Conservation (phyloP, 2,888 invertebrate species). For the Eupithecia insigniata region DNA sequence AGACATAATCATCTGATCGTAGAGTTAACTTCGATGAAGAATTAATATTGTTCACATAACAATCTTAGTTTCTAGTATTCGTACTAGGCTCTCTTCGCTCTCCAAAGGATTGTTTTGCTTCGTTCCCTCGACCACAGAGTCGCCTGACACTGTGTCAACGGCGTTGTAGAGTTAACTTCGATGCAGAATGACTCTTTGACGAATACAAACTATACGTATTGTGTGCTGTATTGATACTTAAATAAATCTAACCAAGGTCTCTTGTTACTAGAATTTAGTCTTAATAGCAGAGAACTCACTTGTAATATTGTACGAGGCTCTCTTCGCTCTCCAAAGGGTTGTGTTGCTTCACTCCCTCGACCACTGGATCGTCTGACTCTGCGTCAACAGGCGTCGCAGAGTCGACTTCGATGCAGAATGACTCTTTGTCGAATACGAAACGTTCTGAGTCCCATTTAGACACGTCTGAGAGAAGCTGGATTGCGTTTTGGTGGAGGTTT, state of each 20-base stretch:
- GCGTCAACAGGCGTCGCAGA: constrained; percentile 73
- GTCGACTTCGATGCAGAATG: constrained; percentile 81
- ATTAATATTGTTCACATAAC: constrained; percentile 83
- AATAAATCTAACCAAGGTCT: neutral
- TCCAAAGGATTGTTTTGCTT: constrained; percentile 79
- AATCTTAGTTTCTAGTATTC: constrained; percentile 51
- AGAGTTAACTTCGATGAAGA: constrained; percentile 80
- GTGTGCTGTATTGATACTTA: neutral
- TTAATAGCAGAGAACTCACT: constrained; percentile 54
- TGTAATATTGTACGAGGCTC: constrained; percentile 77
- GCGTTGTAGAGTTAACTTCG: constrained; percentile 72
- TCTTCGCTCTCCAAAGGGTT: constrained; percentile 81
- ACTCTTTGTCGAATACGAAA: constrained; percentile 83
- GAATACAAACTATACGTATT: constrained; percentile 74
- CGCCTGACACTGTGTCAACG: constrained; percentile 80
- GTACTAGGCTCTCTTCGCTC: constrained; percentile 71
- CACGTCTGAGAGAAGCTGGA: constrained; percentile 83
- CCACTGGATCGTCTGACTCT: constrained; percentile 79
- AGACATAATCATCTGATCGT: no score
- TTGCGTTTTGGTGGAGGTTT: constrained; percentile 83
- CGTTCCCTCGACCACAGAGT: constrained; percentile 71
- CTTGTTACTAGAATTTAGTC: neutral
- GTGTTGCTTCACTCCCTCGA: constrained; percentile 67
- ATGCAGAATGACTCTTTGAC: constrained; percentile 83
- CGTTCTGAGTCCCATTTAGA: constrained; percentile 83